Evolutionary conservation across 2,797 vertebrate genomes (phyloP), one percentile per base, ranked within the genome.

Genomic region (Glossophaga mutica): DNA sequence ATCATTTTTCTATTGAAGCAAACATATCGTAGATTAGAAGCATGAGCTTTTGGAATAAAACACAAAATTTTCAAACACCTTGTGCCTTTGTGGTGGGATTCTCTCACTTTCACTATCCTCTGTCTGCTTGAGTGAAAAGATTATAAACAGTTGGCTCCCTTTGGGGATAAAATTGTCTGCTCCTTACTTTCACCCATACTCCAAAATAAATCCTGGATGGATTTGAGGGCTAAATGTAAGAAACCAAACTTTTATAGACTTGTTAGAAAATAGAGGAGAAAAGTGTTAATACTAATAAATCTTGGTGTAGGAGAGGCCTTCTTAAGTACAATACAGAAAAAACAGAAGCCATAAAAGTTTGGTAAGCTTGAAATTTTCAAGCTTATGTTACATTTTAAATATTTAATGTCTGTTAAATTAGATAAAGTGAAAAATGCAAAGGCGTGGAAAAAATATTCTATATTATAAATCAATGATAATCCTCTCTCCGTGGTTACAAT

Each of bases 141-240:
- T 87, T 73, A 59, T 29, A 83, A 92, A 86, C n/a, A 92, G 1
- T 14, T 46, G 19, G 46, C 71, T 76, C 16, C 92, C n/a, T 85
- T 65, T 32, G 1, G 10, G 50, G 11, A 65, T 83, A 90, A 90
- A 83, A 50, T 67, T 94, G 24, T 79, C 76, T 79, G 48, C n/a
- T 55, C 21, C 74, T 90, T 90, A 76, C 59, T 90, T 92, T 67
- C 48, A 83, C 15, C 9, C 55, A 42, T 70, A 76, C 37, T 92
- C 55, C 70, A 50, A 70, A 95, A 50, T 95, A 50, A 91, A 67
- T 95, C 83, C 44, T 19, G 57, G 42, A 24, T 37, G 21, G 37
- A 19, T 89, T 89, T 89, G 90, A 82, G 70, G 70, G 59, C 70
- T 65, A 93, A 96, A 34, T 91, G 12, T 91, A 46, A 91, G n/a